A percentile compares a stretch with the other conserved stretches of the same genome.
phyloP scores from a whole-genome alignment of 2,113 vertebrate species.

The Labeo rohita region DNA sequence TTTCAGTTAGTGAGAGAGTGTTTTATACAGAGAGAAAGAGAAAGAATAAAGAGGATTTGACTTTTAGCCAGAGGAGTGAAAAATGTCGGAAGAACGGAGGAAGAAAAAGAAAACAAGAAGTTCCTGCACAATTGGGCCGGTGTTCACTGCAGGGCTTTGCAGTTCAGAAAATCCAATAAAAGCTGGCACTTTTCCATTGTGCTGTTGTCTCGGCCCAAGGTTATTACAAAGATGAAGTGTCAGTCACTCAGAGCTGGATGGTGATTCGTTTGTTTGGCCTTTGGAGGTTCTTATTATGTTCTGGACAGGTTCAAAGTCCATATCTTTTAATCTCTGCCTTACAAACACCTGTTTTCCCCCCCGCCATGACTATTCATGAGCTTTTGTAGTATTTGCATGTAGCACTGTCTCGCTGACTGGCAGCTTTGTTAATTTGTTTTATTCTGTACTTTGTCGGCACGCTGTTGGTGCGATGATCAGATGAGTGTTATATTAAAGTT shows the following conservation, averaged over 20 bases:
- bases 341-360: conserved; percentile 24
- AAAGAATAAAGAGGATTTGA: neutral
- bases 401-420: neutral
- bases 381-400: neutral
- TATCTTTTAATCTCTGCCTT: neutral
- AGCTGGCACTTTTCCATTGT: conserved; percentile 35
- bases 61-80: neutral
- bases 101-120: conserved; percentile 18
- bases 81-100: neutral
- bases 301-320: conserved; percentile 2
- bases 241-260: conserved; percentile 29
- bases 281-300: conserved; percentile 25
- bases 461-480: neutral
- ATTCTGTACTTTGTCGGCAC: neutral
- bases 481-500: conserved; percentile 21
- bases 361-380: neutral
- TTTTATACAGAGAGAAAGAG: neutral
- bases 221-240: conserved; percentile 46
- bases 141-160: conserved; percentile 31
- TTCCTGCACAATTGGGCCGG: conserved; percentile 29
- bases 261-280: conserved; percentile 18
- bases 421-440: conserved; percentile 26
- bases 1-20: neutral
- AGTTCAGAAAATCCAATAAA: conserved; percentile 43
- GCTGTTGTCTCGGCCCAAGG: conserved; percentile 34